A percentile compares a stretch with the other conserved stretches of the same genome.
phyloP scores from a whole-genome alignment of 2,888 invertebrate genomes.

The Tanypteryx hageni region DNA sequence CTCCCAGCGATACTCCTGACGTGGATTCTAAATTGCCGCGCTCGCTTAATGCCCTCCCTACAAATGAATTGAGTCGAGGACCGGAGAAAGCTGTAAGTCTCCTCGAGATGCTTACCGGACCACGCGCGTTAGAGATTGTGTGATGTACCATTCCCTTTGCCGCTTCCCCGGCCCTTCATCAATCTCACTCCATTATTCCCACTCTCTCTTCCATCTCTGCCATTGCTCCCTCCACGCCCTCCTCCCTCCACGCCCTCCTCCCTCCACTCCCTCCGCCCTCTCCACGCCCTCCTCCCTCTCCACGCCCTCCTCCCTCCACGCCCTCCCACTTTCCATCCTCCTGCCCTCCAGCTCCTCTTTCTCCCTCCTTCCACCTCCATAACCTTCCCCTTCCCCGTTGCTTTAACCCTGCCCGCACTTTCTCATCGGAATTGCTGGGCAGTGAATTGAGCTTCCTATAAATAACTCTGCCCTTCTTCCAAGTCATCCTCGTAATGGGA shows the following conservation, averaged over 20 bases:
- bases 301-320: neutral
- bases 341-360: neutral
- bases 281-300: neutral
- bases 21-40: conserved; percentile 6
- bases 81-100: neutral
- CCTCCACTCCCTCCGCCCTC: neutral
- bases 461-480: conserved; percentile 41
- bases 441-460: conserved; percentile 30
- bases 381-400: neutral
- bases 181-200: conserved; percentile 1
- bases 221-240: neutral
- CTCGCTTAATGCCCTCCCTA: conserved; percentile 6
- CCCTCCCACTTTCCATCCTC: neutral
- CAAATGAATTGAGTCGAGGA: conserved; percentile 23
- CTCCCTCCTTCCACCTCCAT: neutral
- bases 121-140: conserved; percentile 39
- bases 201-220: neutral
- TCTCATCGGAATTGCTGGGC: neutral
- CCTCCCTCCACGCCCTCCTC: neutral
- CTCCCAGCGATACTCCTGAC: neutral
- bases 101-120: conserved; percentile 25
- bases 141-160: conserved; percentile 28
- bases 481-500: conserved; percentile 43
- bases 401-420: neutral
- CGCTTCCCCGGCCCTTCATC: neutral